Evolutionary conservation across 2,888 invertebrate species (phyloP), one percentile per base, ranked within the genome.

Genomic region (Bugulina stolonifera): DNA sequence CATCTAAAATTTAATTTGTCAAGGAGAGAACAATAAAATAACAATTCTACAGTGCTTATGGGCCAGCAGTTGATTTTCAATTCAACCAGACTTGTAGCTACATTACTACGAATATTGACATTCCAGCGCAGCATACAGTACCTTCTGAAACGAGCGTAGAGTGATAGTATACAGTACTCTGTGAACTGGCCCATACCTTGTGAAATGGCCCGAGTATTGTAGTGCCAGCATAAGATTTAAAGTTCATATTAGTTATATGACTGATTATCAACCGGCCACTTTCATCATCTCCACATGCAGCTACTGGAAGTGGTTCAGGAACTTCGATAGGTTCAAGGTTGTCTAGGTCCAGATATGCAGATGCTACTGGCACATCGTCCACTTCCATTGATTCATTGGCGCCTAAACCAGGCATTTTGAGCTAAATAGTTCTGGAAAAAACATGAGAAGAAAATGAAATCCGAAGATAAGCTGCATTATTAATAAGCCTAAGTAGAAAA

Each of bases 141-240:
- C n/a, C n/a, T n/a, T n/a, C n/a, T n/a, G n/a, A n/a, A n/a, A n/a
- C n/a, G n/a, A n/a, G n/a, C n/a, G n/a, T n/a, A n/a, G n/a, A n/a
- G n/a, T n/a, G n/a, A n/a, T n/a, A n/a, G n/a, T n/a, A n/a, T n/a
- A n/a, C n/a, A n/a, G n/a, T n/a, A n/a, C n/a, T n/a, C n/a, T n/a
- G n/a, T 57, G n/a, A 22, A 25, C 10, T 5, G 5, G 27, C 14
- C n/a, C 57, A 80, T 87, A 94, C 94, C 88, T 95, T 94, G 83
- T 98, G 94, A 85, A 99, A 99, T 0, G 97, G 97, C 0, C 99
- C 99, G 71, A 99, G 87, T 1, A 80, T 79, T 79, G 92, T 90
- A 54, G 88, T 87, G 0, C 93, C 92, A 35, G 93, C 94, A 80
- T 98, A 99, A 80, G 97, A 98, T 85, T 99, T 99, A 83, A 99